Conservation (phyloP, 2,888 invertebrate genomes). For the Macrosiphum euphorbiae region DNA sequence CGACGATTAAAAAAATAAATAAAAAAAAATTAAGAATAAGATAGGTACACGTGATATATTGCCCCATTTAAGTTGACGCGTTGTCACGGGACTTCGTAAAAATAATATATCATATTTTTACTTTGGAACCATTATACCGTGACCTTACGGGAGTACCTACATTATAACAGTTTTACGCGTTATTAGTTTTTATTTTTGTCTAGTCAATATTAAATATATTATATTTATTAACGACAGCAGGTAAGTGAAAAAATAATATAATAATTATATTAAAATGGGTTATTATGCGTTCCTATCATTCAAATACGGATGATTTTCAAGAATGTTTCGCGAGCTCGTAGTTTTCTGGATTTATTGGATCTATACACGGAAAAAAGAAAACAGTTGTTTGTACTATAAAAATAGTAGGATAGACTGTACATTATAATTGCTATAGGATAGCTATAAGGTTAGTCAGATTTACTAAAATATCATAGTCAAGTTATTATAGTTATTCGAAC, state of each 20-base stretch:
- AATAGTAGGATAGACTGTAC: too few species aligned
- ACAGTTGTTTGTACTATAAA: too few species aligned
- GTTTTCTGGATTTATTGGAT: not conserved
- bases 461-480: too few species aligned
- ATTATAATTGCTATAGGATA: too few species aligned
- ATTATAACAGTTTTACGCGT: not conserved
- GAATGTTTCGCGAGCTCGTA: not conserved
- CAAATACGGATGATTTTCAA: not conserved
- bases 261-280: not conserved
- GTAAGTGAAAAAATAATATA: not conserved
- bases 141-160: not conserved
- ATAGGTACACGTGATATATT: constrained; percentile 32
- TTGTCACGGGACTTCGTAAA: not conserved
- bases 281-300: not conserved
- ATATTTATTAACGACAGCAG: not conserved
- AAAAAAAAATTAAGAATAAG: constrained; percentile 8
- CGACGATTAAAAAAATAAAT: constrained; percentile 3
- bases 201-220: too few species aligned
- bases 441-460: too few species aligned
- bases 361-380: too few species aligned
- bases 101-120: not conserved
- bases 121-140: not conserved
- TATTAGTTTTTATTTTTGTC: not conserved
- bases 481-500: too few species aligned
- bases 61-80: constrained; percentile 19